phyloP scores from a whole-genome alignment of 2,113 vertebrate species.

The Dendrocopos noguchii region DNA sequence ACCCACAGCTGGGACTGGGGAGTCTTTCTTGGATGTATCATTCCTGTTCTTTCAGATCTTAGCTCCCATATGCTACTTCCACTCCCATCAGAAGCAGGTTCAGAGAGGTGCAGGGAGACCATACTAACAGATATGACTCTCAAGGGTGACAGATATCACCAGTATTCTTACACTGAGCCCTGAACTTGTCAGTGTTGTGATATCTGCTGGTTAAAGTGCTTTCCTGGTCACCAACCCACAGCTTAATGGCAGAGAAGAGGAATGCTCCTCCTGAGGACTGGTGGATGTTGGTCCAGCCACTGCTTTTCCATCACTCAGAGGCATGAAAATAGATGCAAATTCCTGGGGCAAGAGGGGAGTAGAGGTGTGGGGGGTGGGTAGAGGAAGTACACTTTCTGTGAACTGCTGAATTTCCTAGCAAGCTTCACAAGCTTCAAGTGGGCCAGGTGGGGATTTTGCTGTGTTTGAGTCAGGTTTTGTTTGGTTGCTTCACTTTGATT shows the following conservation, averaged over 20 bases:
- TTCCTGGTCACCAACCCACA: background rate
- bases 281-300: background rate
- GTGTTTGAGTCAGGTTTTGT: background rate
- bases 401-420: background rate
- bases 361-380: too few species aligned
- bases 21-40: background rate
- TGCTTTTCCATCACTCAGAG: background rate
- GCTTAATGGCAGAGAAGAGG: background rate
- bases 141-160: background rate
- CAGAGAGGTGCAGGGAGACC: background rate
- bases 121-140: fast-evolving
- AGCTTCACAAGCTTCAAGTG: background rate
- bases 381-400: background rate
- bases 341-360: too few species aligned
- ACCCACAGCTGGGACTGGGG: background rate
- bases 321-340: background rate
- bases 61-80: background rate
- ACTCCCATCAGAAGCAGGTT: background rate
- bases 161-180: background rate
- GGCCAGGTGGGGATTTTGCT: background rate
- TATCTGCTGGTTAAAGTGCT: background rate
- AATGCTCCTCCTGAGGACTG: background rate
- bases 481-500: background rate
- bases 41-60: background rate
- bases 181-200: fast-evolving